A percentile compares a stretch with the other conserved stretches of the same genome.
Evolutionary conservation across 2,797 vertebrate genomes (phyloP).

Genomic region (Mormyrus hasselquistii): DNA sequence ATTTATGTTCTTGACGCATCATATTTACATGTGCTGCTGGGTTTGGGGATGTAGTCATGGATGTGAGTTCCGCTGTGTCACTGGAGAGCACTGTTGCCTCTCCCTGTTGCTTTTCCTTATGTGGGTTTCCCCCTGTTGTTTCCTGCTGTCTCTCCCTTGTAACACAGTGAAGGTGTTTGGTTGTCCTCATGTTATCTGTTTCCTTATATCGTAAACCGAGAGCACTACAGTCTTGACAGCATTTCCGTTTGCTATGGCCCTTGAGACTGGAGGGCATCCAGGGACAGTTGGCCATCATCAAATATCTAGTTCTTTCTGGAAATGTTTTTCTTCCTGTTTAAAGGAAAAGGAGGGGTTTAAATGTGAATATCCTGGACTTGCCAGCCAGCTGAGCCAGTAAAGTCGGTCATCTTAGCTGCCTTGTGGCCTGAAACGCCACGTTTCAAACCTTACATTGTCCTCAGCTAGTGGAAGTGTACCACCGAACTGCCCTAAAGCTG

Average conservation of each 20-base stretch:
- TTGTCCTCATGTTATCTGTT: background rate
- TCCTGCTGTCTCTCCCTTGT: background rate
- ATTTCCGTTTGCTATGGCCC: background rate
- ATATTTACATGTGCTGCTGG: background rate
- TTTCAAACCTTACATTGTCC: background rate
- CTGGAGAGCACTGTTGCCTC: background rate
- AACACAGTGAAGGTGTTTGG: background rate
- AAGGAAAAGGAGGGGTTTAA: background rate
- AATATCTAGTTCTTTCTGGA: background rate
- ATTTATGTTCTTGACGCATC: background rate
- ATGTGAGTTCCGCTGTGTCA: background rate
- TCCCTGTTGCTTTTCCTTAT: background rate
- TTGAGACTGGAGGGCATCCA: background rate
- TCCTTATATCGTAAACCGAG: background rate
- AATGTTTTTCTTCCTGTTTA: background rate
- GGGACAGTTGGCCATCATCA: background rate
- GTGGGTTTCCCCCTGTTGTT: background rate
- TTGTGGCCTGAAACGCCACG: background rate
- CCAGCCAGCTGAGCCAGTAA: background rate
- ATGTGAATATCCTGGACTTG: background rate
- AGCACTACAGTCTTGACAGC: background rate
- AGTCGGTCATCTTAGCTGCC: background rate
- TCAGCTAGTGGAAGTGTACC: background rate
- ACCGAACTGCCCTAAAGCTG: background rate
- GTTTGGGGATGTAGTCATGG: background rate